Percentiles rank a stretch among this genome's conserved stretches.
phyloP scores from a whole-genome alignment of 2,888 invertebrate genomes.

The Drosophila monieri region DNA sequence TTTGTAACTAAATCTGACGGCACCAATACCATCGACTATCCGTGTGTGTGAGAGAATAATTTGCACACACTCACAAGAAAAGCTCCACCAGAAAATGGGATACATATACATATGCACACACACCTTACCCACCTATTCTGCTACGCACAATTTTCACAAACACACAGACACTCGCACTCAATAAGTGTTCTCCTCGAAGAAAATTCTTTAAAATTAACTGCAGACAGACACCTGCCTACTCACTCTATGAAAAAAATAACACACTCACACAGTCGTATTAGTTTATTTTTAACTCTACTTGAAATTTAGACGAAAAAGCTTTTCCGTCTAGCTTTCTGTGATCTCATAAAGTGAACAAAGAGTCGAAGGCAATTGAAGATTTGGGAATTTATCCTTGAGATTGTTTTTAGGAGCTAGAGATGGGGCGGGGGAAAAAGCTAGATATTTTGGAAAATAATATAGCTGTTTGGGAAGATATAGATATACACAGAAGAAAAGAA shows the following conservation, averaged over 20 bases:
- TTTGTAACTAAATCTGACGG: conserved; percentile 83
- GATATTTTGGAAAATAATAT: conserved; percentile 59
- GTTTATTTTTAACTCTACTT: conserved; percentile 72
- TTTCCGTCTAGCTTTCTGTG: conserved; percentile 62
- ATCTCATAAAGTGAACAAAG: conserved; percentile 57
- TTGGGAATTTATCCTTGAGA: conserved; percentile 64
- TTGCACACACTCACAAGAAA: conserved; percentile 54
- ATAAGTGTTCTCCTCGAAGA: conserved; percentile 39
- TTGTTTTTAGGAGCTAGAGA: conserved; percentile 56
- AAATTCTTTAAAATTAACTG: conserved; percentile 73
- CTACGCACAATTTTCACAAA: conserved; percentile 64
- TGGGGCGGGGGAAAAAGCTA: conserved; percentile 16
- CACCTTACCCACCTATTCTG: conserved; percentile 26
- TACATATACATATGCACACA: conserved; percentile 45
- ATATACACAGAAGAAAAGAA: conserved; percentile 19
- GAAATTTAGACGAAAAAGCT: conserved; percentile 72
- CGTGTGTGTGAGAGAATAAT: conserved; percentile 49
- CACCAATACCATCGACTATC: conserved; percentile 33
- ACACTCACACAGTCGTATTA: conserved; percentile 33
- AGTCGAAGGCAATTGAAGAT: conserved; percentile 19
- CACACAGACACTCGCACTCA: conserved; percentile 27
- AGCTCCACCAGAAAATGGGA: conserved; percentile 38
- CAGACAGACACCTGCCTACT: conserved; percentile 75
- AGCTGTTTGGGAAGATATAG: conserved; percentile 36
- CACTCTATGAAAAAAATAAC: background rate